phyloP scores from a whole-genome alignment of 2,797 vertebrate species.

The Sebastes paucispinis region DNA sequence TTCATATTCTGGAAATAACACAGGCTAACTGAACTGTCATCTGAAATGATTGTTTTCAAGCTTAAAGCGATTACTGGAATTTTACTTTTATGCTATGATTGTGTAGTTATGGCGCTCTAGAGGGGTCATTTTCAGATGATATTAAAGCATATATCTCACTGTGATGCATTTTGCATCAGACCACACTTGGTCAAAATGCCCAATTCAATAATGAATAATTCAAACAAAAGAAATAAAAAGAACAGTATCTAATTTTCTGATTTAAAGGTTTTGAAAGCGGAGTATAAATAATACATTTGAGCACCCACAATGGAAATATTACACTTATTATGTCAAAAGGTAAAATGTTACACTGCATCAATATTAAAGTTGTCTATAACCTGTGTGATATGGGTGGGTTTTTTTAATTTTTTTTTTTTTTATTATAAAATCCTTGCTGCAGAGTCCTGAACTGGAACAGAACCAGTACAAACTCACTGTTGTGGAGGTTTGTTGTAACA shows the following conservation, averaged over 20 bases:
- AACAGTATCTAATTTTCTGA: background rate
- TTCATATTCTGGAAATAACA: constrained; percentile 31
- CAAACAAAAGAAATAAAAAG: background rate
- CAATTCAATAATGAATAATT: background rate
- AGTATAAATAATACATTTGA: background rate
- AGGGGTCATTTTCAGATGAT: background rate
- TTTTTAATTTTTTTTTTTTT: background rate
- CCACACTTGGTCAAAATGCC: background rate
- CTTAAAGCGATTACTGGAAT: background rate
- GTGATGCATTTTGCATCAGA: background rate
- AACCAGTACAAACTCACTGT: background rate
- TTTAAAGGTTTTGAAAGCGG: background rate
- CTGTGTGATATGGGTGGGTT: background rate
- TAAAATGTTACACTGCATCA: background rate
- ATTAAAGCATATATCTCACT: background rate
- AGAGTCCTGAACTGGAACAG: background rate
- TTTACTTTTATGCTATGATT: background rate
- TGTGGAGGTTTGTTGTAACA: background rate
- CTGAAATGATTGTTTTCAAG: constrained; percentile 18
- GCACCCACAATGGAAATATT: background rate
- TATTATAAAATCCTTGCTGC: background rate
- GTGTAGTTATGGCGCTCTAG: background rate
- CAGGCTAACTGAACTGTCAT: constrained; percentile 16
- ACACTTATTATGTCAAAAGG: background rate
- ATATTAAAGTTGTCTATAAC: background rate